These are phyloP conservation scores for Dasysyrphus tricinctus DNA, from an alignment of 2,888 invertebrate genomes.

Conservation along the genomic window DNA sequence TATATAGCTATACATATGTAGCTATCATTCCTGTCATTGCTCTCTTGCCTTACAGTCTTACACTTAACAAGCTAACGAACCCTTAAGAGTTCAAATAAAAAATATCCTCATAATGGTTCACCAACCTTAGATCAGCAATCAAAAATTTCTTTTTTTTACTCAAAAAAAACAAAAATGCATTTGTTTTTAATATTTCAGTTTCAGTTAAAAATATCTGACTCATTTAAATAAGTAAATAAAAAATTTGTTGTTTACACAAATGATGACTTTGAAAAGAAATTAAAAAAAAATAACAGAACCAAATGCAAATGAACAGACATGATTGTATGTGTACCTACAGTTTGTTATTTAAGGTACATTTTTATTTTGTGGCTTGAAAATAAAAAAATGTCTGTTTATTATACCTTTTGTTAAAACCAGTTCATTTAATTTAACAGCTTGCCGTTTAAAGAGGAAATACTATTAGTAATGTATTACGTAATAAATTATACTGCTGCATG, in stretches of 20 bases:
- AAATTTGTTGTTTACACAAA: neutral
- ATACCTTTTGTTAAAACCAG: no score
- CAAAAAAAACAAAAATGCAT: neutral
- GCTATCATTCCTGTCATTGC: neutral
- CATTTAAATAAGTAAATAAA: neutral
- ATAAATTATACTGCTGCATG: no score
- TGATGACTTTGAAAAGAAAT: neutral
- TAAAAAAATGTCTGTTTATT: no score
- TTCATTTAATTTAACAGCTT: no score
- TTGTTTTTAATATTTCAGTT: neutral
- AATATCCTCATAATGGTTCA: neutral
- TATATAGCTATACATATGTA: no score
- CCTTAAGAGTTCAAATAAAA: neutral
- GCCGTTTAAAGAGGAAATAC: no score
- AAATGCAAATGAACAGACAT: neutral
- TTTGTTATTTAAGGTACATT: no score
- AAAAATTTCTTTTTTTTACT: neutral
- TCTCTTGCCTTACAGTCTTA: neutral
- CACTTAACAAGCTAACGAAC: neutral
- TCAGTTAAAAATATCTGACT: neutral
- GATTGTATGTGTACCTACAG: no score
- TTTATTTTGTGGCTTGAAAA: no score
- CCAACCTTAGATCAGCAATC: neutral
- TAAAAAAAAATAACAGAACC: neutral
- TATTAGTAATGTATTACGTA: no score